A percentile compares a stretch with the other conserved stretches of the same genome.
These are phyloP conservation scores for Phenganax marumi DNA, from an alignment of 92 coral and sea anemone genomes.

Conservation along the genomic window DNA sequence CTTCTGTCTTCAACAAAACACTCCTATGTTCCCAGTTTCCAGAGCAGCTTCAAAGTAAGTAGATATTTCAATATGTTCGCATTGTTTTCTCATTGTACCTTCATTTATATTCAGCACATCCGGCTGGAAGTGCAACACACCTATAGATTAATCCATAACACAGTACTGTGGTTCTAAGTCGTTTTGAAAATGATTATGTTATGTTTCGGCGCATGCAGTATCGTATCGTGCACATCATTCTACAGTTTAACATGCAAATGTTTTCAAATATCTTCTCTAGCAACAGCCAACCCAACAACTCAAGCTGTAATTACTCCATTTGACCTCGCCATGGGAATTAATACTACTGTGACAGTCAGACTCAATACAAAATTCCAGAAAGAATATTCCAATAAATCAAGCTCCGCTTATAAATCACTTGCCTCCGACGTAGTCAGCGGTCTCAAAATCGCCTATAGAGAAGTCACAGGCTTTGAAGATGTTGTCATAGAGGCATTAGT, in stretches of 20 bases:
- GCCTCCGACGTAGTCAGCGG: not conserved
- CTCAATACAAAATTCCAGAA: constrained; percentile 2
- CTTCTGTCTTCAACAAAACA: constrained; percentile 2
- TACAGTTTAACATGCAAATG: not conserved
- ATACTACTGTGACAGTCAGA: constrained; percentile 14
- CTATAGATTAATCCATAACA: too few species aligned
- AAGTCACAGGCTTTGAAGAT: not conserved
- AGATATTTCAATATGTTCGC: not conserved
- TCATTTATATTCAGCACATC: too few species aligned
- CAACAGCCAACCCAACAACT: not conserved
- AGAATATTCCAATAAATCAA: constrained; percentile 32
- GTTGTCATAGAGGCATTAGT: constrained; percentile 11
- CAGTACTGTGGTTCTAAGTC: too few species aligned
- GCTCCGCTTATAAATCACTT: not conserved
- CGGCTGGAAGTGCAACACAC: too few species aligned
- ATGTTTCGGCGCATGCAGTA: not conserved
- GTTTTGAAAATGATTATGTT: not conserved
- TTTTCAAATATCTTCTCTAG: not conserved
- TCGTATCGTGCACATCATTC: not conserved
- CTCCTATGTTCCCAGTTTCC: constrained; percentile 22
- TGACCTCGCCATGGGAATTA: constrained; percentile 4
- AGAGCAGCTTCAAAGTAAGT: constrained; percentile 5
- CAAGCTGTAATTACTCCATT: constrained; percentile 4
- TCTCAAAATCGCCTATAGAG: constrained; percentile 8
- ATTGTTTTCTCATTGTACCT: too few species aligned